Evolutionary conservation across 2,797 vertebrate species (phyloP), one percentile per base, ranked within the genome.

Genomic region (Karalla daura): DNA sequence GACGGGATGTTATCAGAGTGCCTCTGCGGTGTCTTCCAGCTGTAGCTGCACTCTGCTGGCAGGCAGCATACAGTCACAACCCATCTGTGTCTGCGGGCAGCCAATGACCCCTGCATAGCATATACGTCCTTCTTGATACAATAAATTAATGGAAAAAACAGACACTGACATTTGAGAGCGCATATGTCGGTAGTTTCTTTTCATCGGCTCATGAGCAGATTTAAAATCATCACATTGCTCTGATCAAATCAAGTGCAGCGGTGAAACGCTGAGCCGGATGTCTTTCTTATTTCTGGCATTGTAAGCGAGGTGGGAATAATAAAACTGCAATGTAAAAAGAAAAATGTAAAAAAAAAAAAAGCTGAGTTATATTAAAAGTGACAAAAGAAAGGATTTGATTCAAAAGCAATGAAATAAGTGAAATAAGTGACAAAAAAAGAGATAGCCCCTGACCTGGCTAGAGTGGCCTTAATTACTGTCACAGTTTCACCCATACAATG

Each of bases 11-110:
- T 87, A 73, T 86, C 65, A 77, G 77, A 63, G 74, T 60, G 64
- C 40, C 53, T 83, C 75, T 55, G 69, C 76, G 68, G 74, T 63
- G 76, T 86, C 72, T 52, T 63, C 63, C 83, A 88, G 83, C 86
- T 88, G 83, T 83, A 81, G 74, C 81, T 72, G 79, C 71, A 72
- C 80, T 55, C 60, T 77, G 21, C 84, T 86, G 89, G 81, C 81
- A 87, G 63, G 33, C 77, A 5, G 43, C 72, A 45, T 28, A 15
- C 71, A 73, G 74, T 71, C 71, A 51, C 55, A 74, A 69, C 70
- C 83, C 86, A 88, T 88, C 83, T 86, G 84, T 78, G 81, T 81
- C 65, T 59, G 77, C 21, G 52, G 79, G 67, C 83, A 80, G 54
- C 67, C 70, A 64, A 50, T 5, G n/a, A 63, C 55, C 65, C 63